Percentiles rank a stretch among this genome's conserved stretches.
Conservation (phyloP, 2,113 vertebrate genomes). For the Mesembrinibis cayennensis region DNA sequence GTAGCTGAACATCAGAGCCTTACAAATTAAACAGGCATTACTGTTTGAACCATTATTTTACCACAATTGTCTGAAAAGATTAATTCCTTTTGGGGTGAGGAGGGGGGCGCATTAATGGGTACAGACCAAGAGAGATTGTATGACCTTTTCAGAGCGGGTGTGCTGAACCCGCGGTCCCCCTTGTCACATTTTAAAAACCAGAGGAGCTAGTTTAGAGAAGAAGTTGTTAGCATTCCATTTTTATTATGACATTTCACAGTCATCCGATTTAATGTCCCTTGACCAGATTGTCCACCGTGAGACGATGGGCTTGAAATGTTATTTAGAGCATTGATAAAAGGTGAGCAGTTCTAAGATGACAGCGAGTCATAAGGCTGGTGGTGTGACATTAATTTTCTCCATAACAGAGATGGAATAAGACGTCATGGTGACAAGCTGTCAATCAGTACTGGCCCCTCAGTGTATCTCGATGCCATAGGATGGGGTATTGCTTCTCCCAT, state of each 20-base stretch:
- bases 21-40: conserved; percentile 78
- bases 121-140: conserved; percentile 82
- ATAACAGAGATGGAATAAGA: conserved; percentile 97
- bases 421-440: conserved; percentile 95
- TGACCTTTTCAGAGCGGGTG: conserved; percentile 93
- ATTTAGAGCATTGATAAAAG: conserved; percentile 97
- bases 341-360: conserved; percentile 94
- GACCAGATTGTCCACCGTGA: conserved; percentile 90
- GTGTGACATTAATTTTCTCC: conserved; percentile 97
- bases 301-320: conserved; percentile 93
- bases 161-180: conserved; percentile 85
- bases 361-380: conserved; percentile 92
- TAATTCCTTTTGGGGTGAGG: conserved; percentile 75
- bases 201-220: conserved; percentile 82
- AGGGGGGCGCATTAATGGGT: conserved; percentile 89
- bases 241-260: conserved; percentile 92
- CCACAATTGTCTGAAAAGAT: conserved; percentile 76
- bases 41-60: conserved; percentile 75
- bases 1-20: conserved; percentile 62
- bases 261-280: conserved; percentile 93
- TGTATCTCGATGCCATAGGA: conserved; percentile 80
- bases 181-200: conserved; percentile 90
- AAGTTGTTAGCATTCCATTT: conserved; percentile 93
- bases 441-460: conserved; percentile 85
- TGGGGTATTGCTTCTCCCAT: conserved; percentile 81